These are phyloP conservation scores for Telmatochromis brichardi DNA, from an alignment of 2,113 vertebrate genomes.

Conservation along the genomic window DNA sequence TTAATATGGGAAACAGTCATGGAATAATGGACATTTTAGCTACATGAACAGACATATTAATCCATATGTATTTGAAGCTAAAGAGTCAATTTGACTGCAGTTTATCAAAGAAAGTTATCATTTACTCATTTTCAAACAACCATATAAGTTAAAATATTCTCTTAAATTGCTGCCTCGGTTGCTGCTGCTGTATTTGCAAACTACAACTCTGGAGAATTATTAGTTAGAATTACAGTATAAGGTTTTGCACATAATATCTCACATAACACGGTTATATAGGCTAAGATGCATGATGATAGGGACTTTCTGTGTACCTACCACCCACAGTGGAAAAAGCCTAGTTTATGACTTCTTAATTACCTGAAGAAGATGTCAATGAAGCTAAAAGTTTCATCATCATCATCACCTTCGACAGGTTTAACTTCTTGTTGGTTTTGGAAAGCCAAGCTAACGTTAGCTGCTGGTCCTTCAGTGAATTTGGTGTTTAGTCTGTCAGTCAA, in stretches of 20 bases:
- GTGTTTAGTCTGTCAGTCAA: background rate
- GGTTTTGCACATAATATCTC: background rate
- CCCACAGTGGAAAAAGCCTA: background rate
- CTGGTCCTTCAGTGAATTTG: background rate
- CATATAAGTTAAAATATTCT: background rate
- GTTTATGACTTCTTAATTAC: background rate
- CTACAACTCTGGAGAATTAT: background rate
- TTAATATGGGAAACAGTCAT: background rate
- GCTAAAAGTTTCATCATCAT: background rate
- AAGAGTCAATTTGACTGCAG: background rate
- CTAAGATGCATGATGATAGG: background rate
- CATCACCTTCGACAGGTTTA: background rate
- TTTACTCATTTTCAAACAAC: background rate
- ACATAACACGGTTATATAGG: accelerated
- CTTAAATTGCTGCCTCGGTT: background rate
- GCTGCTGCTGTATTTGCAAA: background rate
- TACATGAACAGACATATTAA: background rate
- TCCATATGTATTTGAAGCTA: background rate
- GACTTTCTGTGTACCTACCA: background rate
- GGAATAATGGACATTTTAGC: background rate
- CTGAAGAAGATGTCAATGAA: background rate
- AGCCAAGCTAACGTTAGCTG: background rate
- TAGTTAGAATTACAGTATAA: background rate
- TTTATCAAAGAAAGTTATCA: background rate
- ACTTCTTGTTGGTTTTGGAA: background rate